Evolutionary conservation across 1,140 invertebrate species (phyloP).

Genomic region (Lasaia peninsularis): DNA sequence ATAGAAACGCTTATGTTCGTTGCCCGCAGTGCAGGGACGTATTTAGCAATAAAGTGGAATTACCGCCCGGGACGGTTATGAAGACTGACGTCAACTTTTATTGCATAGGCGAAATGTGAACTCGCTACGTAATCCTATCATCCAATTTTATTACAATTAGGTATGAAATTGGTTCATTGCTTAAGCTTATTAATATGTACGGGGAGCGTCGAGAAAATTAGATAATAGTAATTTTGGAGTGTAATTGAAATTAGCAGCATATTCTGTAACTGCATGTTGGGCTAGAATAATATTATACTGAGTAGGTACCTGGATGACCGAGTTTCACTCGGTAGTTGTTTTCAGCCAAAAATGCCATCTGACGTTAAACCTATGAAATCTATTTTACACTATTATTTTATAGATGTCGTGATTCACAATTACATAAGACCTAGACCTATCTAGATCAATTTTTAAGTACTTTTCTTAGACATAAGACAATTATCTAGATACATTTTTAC

Average conservation of each 20-base stretch:
- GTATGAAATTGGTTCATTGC: conserved; percentile 7
- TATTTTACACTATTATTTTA: too few relatives aligned
- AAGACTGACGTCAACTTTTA: conserved; percentile 9
- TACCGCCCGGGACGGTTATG: not conserved
- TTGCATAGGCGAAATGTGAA: conserved; percentile 10
- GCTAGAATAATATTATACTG: too few relatives aligned
- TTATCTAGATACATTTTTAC: too few relatives aligned
- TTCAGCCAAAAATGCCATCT: too few relatives aligned
- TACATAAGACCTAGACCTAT: too few relatives aligned
- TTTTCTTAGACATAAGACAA: too few relatives aligned
- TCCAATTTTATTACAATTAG: conserved; percentile 10
- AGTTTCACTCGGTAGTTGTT: too few relatives aligned
- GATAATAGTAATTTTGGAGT: not conserved
- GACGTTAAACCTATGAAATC: too few relatives aligned
- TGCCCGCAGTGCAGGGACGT: conserved; percentile 4
- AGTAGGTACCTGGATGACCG: too few relatives aligned
- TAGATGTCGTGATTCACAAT: too few relatives aligned
- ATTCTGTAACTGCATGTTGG: not conserved
- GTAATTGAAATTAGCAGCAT: not conserved
- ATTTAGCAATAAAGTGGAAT: conserved; percentile 6
- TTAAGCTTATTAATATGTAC: conserved; percentile 3
- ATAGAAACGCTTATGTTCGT: conserved; percentile 2
- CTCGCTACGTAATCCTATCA: conserved; percentile 5
- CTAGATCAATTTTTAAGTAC: too few relatives aligned
- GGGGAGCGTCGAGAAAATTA: not conserved